Evolutionary conservation across 2,797 vertebrate species (phyloP), one percentile per base, ranked within the genome.

Genomic region (Hirundo rustica): DNA sequence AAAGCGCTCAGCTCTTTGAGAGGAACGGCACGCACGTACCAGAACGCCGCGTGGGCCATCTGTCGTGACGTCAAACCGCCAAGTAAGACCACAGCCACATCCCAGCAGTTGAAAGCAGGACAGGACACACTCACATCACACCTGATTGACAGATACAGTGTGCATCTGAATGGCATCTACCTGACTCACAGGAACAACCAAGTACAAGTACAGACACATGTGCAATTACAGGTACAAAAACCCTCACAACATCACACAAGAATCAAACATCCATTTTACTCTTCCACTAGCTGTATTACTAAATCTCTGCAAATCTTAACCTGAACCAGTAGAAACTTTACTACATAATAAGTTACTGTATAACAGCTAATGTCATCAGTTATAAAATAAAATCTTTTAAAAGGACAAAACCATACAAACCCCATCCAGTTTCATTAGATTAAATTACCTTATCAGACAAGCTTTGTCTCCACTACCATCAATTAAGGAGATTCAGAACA

Each of bases 1-100:
- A 11, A 36, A 45, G n/a, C 12, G n/a, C 40, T 34, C 9, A 50
- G 57, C 32, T 72, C 48, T 40, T 26, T 7, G 36, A 73, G 23
- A 23, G 18, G 42, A 91, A 58, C 0, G 25, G 9, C 36, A 51
- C 30, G 23, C 0, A 54, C 0, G 0, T 29, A 51, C n/a, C 42
- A 71, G 23, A 65, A 55, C 32, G 27, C 40, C 9, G 1, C 2
- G 9, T 7, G 29, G 16, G 38, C 38, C 38, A 16, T 9, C 67
- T 55, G 48, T 4, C 58, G 29, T 30, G 34, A 45, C 84, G 86
- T 38, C 55, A 36, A 71, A 58, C 17, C 30, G 45, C 10, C 50
- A 53, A 25, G 12, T 4, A 20, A 55, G 27, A 70, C 18, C 13
- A 50, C 42, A 51, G 50, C 25, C 30, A 32, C 0, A 0, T 61